Evolutionary conservation across 1,140 invertebrate genomes (phyloP).

Genomic region (Zaprionus capensis): DNA sequence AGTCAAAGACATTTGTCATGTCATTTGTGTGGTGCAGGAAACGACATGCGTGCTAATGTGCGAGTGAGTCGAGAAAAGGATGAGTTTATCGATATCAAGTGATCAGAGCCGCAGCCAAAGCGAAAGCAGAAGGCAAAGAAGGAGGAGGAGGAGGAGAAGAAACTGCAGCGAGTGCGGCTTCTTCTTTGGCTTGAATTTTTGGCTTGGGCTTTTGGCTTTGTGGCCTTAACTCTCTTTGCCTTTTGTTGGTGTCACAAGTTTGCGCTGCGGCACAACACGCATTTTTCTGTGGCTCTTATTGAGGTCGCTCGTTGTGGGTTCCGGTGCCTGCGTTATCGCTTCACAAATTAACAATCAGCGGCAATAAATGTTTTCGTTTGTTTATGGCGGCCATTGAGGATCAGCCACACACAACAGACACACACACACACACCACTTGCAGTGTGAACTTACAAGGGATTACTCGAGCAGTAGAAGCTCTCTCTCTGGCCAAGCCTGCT

Average conservation of each 20-base stretch:
- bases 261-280: slow-evolving; percentile 50
- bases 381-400: slow-evolving; percentile 66
- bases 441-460: slow-evolving; percentile 49
- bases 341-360: slow-evolving; percentile 84
- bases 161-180: neutral
- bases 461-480: slow-evolving; percentile 14
- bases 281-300: slow-evolving; percentile 50
- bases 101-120: slow-evolving; percentile 29
- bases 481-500: neutral
- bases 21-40: slow-evolving; percentile 79
- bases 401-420: slow-evolving; percentile 30
- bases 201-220: neutral
- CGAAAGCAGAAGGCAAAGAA: neutral
- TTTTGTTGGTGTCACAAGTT: slow-evolving; percentile 70
- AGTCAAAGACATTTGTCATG: slow-evolving; percentile 82
- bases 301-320: slow-evolving; percentile 46
- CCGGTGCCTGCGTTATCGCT: slow-evolving; percentile 71
- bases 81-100: slow-evolving; percentile 75
- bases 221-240: neutral
- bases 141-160: slow-evolving; percentile 4
- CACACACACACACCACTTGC: slow-evolving; percentile 3
- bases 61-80: slow-evolving; percentile 55
- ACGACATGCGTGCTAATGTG: slow-evolving; percentile 72
- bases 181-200: slow-evolving; percentile 2
- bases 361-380: slow-evolving; percentile 83